Evolutionary conservation across 2,888 invertebrate genomes (phyloP).

Genomic region (Drosophila borealis): DNA sequence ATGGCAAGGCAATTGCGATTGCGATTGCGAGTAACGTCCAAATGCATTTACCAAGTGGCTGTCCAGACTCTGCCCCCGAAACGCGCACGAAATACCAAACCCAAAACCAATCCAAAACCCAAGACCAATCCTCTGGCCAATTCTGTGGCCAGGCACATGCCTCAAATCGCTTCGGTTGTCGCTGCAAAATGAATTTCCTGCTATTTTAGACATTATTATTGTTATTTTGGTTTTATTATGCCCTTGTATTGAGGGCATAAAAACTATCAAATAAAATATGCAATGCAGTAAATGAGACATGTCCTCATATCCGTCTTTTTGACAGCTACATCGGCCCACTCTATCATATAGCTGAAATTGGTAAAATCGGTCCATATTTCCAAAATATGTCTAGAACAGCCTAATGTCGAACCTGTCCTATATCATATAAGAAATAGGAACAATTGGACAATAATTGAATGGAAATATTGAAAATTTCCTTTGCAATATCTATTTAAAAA

Average conservation of each 20-base stretch:
- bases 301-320: too few relatives aligned
- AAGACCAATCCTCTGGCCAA: conserved; percentile 15
- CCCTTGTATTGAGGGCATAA: neutral
- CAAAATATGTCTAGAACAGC: too few relatives aligned
- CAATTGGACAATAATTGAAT: too few relatives aligned
- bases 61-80: neutral
- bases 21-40: conserved; percentile 13
- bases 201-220: conserved; percentile 52
- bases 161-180: conserved; percentile 17
- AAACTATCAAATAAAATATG: neutral
- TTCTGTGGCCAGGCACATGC: conserved; percentile 3
- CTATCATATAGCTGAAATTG: too few relatives aligned
- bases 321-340: too few relatives aligned
- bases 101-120: conserved; percentile 2
- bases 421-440: too few relatives aligned
- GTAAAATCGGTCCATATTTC: too few relatives aligned
- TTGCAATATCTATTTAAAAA: too few relatives aligned
- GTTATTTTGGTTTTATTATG: conserved; percentile 32
- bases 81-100: conserved; percentile 3
- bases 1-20: neutral
- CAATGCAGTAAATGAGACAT: neutral
- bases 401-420: too few relatives aligned
- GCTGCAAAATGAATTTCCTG: conserved; percentile 59
- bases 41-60: conserved; percentile 23
- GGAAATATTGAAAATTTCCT: too few relatives aligned